Evolutionary conservation across 2,113 vertebrate species (phyloP).

Genomic region (Malurus alboscapulatus): DNA sequence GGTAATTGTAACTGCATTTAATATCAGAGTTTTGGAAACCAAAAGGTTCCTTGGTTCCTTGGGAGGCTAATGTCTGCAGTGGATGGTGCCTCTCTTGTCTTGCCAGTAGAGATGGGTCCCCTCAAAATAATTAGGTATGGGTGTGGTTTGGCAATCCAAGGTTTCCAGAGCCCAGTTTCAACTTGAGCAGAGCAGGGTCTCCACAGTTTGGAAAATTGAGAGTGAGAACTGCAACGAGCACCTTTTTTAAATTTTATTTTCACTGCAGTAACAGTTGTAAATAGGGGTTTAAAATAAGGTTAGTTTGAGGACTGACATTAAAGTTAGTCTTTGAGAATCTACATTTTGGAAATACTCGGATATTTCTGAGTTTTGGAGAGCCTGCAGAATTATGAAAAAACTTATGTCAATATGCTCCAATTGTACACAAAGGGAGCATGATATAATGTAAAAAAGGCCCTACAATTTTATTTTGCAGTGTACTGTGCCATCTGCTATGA

Average conservation of each 20-base stretch:
- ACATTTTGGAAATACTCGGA: background rate
- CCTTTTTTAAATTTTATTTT: background rate
- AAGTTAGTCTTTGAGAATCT: background rate
- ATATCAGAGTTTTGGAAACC: background rate
- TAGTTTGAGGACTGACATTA: background rate
- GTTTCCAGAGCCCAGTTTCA: background rate
- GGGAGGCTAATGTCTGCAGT: background rate
- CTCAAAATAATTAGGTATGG: background rate
- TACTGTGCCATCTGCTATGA: background rate
- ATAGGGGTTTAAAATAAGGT: background rate
- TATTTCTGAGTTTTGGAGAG: background rate
- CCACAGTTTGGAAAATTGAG: background rate
- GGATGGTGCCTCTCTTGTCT: background rate
- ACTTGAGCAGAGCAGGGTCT: background rate
- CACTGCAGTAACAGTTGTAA: background rate
- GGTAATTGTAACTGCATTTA: background rate
- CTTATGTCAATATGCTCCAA: background rate
- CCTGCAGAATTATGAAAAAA: background rate
- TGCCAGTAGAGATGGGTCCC: background rate
- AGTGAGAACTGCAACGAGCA: background rate
- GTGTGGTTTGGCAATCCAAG: background rate
- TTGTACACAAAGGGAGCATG: background rate
- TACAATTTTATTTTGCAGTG: background rate
- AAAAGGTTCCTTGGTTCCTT: background rate
- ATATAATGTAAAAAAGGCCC: background rate